These are phyloP conservation scores for Pammene aurita DNA, from an alignment of 2,888 invertebrate species.

Conservation along the genomic window DNA sequence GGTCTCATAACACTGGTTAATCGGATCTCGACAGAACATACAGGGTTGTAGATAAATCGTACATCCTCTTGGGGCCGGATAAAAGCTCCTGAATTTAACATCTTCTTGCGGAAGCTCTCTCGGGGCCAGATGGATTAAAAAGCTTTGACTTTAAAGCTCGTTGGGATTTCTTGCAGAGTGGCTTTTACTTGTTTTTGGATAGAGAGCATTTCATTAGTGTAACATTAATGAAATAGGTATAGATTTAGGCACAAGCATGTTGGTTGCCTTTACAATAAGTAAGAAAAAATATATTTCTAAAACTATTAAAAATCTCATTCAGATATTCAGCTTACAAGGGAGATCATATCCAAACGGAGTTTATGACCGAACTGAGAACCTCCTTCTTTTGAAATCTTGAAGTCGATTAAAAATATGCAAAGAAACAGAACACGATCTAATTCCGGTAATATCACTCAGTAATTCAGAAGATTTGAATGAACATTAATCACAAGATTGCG, in stretches of 20 bases:
- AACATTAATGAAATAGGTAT: not conserved
- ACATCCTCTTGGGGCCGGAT: constrained; percentile 11
- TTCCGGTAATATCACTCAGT: no score
- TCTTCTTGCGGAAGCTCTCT: constrained; percentile 32
- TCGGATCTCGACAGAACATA: not conserved
- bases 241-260: not conserved
- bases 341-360: no score
- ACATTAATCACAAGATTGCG: no score
- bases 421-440: no score
- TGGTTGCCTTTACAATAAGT: no score
- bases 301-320: no score
- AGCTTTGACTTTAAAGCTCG: constrained; percentile 22
- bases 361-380: no score
- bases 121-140: constrained; percentile 30
- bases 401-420: no score
- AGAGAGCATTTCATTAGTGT: not conserved
- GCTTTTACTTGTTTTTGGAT: not conserved
- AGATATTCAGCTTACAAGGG: no score
- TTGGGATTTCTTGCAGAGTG: not conserved
- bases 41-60: constrained; percentile 14
- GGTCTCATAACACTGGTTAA: not conserved
- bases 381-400: no score
- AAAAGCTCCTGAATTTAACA: constrained; percentile 32
- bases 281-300: no score
- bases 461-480: no score